Percentiles rank a stretch among this genome's conserved stretches.
Evolutionary conservation across 2,113 vertebrate species (phyloP).

Genomic region (Syngnathus typhle): DNA sequence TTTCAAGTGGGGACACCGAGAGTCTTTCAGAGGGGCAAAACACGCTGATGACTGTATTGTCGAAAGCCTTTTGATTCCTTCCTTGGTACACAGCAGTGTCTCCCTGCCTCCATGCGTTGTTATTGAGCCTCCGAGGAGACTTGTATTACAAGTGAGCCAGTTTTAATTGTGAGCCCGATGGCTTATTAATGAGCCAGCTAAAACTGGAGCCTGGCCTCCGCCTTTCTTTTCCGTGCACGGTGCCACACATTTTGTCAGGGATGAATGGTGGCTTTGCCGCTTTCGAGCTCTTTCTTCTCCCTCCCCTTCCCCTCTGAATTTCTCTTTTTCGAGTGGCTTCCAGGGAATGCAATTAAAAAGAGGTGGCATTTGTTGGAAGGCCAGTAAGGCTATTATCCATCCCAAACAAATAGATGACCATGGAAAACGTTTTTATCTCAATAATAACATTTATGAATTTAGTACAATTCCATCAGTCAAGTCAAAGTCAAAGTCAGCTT

Average conservation of each 20-base stretch:
- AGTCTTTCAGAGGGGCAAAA: conserved; percentile 77
- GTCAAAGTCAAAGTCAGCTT: too few relatives aligned
- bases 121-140: conserved; percentile 71
- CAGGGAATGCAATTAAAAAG: conserved; percentile 61
- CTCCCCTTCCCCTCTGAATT: conserved; percentile 41
- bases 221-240: conserved; percentile 56
- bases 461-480: neutral
- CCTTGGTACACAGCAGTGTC: conserved; percentile 72
- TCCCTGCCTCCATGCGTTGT: conserved; percentile 71
- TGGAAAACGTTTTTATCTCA: conserved; percentile 21
- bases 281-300: conserved; percentile 47
- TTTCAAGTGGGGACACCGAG: conserved; percentile 71
- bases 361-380: conserved; percentile 53
- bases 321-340: conserved; percentile 56
- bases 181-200: conserved; percentile 69
- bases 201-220: conserved; percentile 60
- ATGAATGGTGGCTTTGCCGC: conserved; percentile 65
- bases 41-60: conserved; percentile 84
- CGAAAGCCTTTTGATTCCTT: conserved; percentile 80
- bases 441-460: conserved; percentile 15
- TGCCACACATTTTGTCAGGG: conserved; percentile 62
- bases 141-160: conserved; percentile 68
- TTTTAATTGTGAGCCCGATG: conserved; percentile 79
- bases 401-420: conserved; percentile 60
- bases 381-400: conserved; percentile 64